Base-by-base conservation (phyloP, 2,113 vertebrate genomes). In the Nibea coibor region DNA sequence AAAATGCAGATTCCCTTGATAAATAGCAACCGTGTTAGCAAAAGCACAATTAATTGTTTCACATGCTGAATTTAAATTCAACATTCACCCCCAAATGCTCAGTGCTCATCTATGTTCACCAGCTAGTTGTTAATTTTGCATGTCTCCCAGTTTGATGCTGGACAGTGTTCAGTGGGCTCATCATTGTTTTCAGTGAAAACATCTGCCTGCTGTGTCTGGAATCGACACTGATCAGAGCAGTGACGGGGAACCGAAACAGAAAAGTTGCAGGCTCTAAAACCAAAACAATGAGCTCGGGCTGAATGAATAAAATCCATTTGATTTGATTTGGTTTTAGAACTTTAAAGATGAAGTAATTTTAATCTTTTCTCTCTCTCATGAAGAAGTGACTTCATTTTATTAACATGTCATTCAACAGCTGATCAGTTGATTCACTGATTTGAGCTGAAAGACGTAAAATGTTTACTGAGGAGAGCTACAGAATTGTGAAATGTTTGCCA, bases 191-290 rank as follows among this genome's bases (percentile, higher is more conserved):
- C 16, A n/a, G 11, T 17, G 14, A 16, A 54, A 54, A 54, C 65
- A 51, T 47, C 24, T 56, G 20, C 5, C 69, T 71, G 53, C n/a
- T 28, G 45, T 28, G 63, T 48, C 63, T 71, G 69, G 51, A 19
- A 45, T 45, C 9, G 24, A 59, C 69, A 61, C 19, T 22, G 57
- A 61, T 35, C 42, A 48, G 26, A 61, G 57, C 19, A 15, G 5
- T 2, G 20, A 16, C 17, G n/a, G 39, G 16, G 42, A 72, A 50
- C 56, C 57, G 31, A 58, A 57, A 28, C 22, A 26, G 11, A 26
- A 72, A 71, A 8, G 16, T 26, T 45, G 39, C 5, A 8, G 24
- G 24, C 26, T 73, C 8, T 10, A 15, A 51, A 35, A 31, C 17
- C 19, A 68, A 63, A 24, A n/a, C n/a, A 43, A 19, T 4, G 4